Evolutionary conservation across 2,797 vertebrate species (phyloP), one percentile per base, ranked within the genome.

Genomic region (Lycodopsis pacificus): DNA sequence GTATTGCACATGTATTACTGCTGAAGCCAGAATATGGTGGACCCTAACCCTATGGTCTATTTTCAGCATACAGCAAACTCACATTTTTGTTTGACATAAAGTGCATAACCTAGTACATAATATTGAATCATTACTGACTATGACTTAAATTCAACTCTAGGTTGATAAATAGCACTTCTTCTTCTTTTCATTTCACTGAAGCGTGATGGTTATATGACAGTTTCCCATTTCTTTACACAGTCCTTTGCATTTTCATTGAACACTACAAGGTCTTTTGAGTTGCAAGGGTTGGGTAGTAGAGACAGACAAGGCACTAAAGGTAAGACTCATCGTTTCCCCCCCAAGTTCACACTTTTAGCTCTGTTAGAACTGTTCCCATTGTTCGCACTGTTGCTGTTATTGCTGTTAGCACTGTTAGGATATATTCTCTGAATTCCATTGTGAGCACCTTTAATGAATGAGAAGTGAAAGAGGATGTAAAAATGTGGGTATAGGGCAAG

Each of bases 401-500:
- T 27, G 54, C 25, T 10, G 25, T 57, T 42, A 42, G 22, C 0
- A 34, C 38, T 22, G 0, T 9, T 25, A 40, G 25, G 53, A 14
- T 56, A 54, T 54, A 15, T 27, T 53, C 38, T 63, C 22, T 25
- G 38, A 44, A 27, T 44, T 27, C 27, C 27, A 13, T 42, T 10
- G 14, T 63, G 38, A 42, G 38, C 59, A 63, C 22, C n/a, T 44
- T 40, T 0, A 40, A 22, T 15, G 36, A 62, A 83, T 69, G 68
- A 42, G 32, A n/a, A 65, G 61, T 13, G 17, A 54, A 40, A 81
- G 38, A 38, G 48, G 53, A 65, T 59, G 49, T 77, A 13, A 51
- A 77, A 73, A 71, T 20, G 30, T 27, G 15, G 40, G 66, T 25
- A 77, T 27, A 30, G 58, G 67, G 65, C 30, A 40, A 76, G 68